phyloP scores from a whole-genome alignment of 2,113 vertebrate genomes.

The Tretioscincus oriximinensis region DNA sequence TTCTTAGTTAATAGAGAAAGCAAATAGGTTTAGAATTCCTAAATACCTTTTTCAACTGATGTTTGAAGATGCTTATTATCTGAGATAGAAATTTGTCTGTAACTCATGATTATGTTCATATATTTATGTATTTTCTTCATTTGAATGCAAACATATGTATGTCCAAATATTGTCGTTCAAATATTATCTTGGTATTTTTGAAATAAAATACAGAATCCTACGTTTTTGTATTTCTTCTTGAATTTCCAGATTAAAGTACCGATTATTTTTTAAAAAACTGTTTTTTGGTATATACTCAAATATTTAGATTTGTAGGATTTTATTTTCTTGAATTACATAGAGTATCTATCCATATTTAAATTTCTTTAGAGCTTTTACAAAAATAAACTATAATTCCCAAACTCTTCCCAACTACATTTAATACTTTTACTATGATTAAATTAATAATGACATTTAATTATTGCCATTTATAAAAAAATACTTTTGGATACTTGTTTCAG shows the following conservation, averaged over 20 bases:
- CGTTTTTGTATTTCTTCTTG: conserved; percentile 7
- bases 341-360: conserved; percentile 87
- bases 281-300: conserved; percentile 94
- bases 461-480: conserved; percentile 54
- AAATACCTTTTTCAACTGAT: not conserved
- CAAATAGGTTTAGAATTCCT: too few relatives aligned
- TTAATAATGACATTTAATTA: conserved; percentile 40
- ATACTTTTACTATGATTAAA: conserved; percentile 40
- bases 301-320: conserved; percentile 89
- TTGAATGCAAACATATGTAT: not conserved
- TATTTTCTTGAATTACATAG: conserved; percentile 88
- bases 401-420: conserved; percentile 32
- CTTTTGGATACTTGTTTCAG: conserved; percentile 23
- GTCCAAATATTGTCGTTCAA: not conserved
- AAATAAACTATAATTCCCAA: conserved; percentile 72
- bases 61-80: not conserved
- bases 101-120: not conserved
- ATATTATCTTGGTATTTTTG: not conserved
- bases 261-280: not conserved
- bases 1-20: too few relatives aligned
- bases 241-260: not conserved
- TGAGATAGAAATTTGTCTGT: not conserved
- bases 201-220: not conserved
- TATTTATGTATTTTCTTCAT: not conserved
- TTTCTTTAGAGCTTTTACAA: conserved; percentile 91